Percentiles rank a stretch among this genome's conserved stretches.
Evolutionary conservation across 2,797 vertebrate species (phyloP).

Genomic region (Peromyscus nudipes): DNA sequence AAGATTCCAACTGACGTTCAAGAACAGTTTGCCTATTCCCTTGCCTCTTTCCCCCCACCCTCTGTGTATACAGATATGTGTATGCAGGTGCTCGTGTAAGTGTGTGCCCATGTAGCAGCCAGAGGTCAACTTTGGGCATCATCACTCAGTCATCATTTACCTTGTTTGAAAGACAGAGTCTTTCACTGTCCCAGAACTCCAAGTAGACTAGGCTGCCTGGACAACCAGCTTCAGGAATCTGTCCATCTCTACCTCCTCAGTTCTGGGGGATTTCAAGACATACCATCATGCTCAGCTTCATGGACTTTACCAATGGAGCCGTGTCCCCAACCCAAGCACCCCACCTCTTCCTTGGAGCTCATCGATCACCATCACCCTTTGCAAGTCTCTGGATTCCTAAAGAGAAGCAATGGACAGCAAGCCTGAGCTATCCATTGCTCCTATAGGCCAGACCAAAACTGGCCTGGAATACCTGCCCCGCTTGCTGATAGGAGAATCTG

Average conservation of each 20-base stretch:
- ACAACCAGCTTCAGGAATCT: not conserved
- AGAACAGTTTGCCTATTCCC: too few species aligned
- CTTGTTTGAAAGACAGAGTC: not conserved
- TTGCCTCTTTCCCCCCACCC: not conserved
- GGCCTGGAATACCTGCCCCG: too few species aligned
- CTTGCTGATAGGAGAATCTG: not conserved
- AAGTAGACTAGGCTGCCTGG: not conserved
- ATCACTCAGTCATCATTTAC: not conserved
- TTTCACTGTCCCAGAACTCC: not conserved
- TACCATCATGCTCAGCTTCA: not conserved
- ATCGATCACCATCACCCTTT: not conserved
- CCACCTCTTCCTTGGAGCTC: not conserved
- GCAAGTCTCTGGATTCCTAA: not conserved
- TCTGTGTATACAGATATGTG: not conserved
- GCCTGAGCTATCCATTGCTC: fast-evolving
- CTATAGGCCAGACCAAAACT: fast-evolving
- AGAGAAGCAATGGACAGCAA: not conserved
- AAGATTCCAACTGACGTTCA: not conserved
- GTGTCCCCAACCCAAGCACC: not conserved
- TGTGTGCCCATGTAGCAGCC: not conserved
- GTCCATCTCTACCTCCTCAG: not conserved
- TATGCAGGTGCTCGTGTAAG: not conserved
- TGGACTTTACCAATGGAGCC: not conserved
- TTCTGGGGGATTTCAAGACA: not conserved
- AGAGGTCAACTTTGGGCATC: not conserved